These are phyloP conservation scores for Poeciliopsis gracilis DNA, from an alignment of 2,797 vertebrate genomes.

Conservation along the genomic window DNA sequence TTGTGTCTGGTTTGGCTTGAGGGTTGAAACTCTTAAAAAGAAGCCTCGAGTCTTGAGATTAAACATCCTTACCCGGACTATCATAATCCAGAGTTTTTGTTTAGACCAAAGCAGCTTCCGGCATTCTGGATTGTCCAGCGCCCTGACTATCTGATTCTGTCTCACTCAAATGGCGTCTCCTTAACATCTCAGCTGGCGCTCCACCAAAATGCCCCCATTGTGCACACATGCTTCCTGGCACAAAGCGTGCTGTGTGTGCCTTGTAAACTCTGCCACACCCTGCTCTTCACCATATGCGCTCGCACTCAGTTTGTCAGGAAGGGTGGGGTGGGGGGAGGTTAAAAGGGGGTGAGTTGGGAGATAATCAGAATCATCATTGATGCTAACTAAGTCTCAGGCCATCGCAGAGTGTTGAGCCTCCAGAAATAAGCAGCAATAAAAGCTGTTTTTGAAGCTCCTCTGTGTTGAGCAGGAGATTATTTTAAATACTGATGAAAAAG, in stretches of 20 bases:
- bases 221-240: constrained; percentile 79
- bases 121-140: constrained; percentile 30
- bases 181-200: constrained; percentile 49
- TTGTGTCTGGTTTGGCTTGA: constrained; percentile 32
- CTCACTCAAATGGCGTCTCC: constrained; percentile 36
- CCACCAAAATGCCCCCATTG: constrained; percentile 44
- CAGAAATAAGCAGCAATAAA: constrained; percentile 66
- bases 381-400: constrained; percentile 72
- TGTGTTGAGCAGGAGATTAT: constrained; percentile 42
- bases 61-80: constrained; percentile 21
- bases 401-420: constrained; percentile 60
- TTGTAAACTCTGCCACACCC: constrained; percentile 66
- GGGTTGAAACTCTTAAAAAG: constrained; percentile 28
- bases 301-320: constrained; percentile 55
- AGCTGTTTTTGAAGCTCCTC: constrained; percentile 46
- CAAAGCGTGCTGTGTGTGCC: constrained; percentile 73
- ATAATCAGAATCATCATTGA: constrained; percentile 71
- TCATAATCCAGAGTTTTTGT: constrained; percentile 22
- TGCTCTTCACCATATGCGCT: constrained; percentile 69
- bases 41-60: constrained; percentile 30
- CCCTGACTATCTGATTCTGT: constrained; percentile 31
- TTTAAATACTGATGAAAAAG: constrained; percentile 44
- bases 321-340: not conserved
- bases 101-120: constrained; percentile 45
- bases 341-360: constrained; percentile 62